Percentiles rank a stretch among this genome's conserved stretches.
These are phyloP conservation scores for Mongoloraphidia duomilia DNA, from an alignment of 2,888 invertebrate genomes.

Conservation along the genomic window DNA sequence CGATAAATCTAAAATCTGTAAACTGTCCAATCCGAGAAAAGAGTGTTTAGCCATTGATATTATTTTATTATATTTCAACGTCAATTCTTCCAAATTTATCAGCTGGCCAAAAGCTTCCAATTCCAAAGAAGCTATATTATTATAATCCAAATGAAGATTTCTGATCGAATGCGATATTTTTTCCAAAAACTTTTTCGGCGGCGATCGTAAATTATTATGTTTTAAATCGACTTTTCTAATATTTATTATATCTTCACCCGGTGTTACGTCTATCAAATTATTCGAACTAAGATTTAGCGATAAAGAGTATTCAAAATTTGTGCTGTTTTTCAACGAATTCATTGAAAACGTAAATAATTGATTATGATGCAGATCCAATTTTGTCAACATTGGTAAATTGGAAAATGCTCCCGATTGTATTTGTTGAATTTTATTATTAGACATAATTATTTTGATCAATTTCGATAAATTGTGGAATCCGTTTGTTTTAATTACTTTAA, in stretches of 20 bases:
- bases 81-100: slow-evolving; percentile 54
- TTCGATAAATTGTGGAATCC: slow-evolving; percentile 65
- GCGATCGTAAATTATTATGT: slow-evolving; percentile 47
- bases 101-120: slow-evolving; percentile 62
- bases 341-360: slow-evolving; percentile 53
- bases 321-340: slow-evolving; percentile 52
- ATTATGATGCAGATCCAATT: slow-evolving; percentile 70
- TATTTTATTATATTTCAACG: slow-evolving; percentile 60
- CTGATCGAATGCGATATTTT: slow-evolving; percentile 47
- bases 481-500: slow-evolving; percentile 51
- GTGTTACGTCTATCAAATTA: slow-evolving; percentile 33
- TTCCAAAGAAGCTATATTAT: slow-evolving; percentile 53
- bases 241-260: slow-evolving; percentile 37
- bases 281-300: slow-evolving; percentile 66
- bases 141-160: slow-evolving; percentile 58
- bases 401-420: slow-evolving; percentile 61
- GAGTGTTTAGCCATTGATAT: slow-evolving; percentile 57
- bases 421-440: slow-evolving; percentile 62
- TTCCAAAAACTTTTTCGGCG: slow-evolving; percentile 50
- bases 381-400: slow-evolving; percentile 59
- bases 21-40: slow-evolving; percentile 55
- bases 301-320: slow-evolving; percentile 47
- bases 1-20: slow-evolving; percentile 68
- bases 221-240: slow-evolving; percentile 57
- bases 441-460: slow-evolving; percentile 67